Base-by-base conservation (phyloP, 2,888 invertebrate genomes). In the Torymus aiolomorphi region DNA sequence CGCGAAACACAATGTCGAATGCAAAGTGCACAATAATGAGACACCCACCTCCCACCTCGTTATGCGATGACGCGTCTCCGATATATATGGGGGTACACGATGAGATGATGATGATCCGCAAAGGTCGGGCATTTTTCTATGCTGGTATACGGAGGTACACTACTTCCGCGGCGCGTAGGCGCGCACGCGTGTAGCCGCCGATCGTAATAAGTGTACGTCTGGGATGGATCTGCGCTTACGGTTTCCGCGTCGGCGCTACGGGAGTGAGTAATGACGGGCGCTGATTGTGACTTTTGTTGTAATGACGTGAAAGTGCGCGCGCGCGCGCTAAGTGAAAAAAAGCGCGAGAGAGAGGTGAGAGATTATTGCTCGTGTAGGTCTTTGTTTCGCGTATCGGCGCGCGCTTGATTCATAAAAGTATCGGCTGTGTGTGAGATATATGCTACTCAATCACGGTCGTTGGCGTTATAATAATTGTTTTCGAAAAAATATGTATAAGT, bases 11-110 rank as follows among this genome's bases (percentile, higher is more conserved):
- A 80, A 80, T 76, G 72, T 80, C 80, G 73, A 74, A 80, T 77
- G 80, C 80, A 80, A 80, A 80, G 80, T 80, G 80, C 76, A 76
- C 72, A 57, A 80, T 80, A 80, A 80, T 80, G 80, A 80, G 76
- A 67, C 72, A 75, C 71, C 72, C 71, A 77, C 71, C 80, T 80
- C 63, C 62, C 69, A 70, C 54, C 20, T 73, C 56, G 76, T 73
- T 20, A 62, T 51, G 18, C 70, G 76, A 80, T 80, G 80, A 80
- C 72, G 76, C 73, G 61, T 71, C 66, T 18, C 16, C 69, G n/a
- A 54, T 54, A 76, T 59, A 61, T 59, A 52, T 24, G 31, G 57
- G 18, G 69, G 24, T 16, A 20, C 59, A 24, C 20, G 67, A 42
- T 65, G 18, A 66, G 62, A 67, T 56, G 67, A 67, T 73, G 73